Base-by-base conservation (phyloP, 1,140 invertebrate species). In the Coelopa frigida region DNA sequence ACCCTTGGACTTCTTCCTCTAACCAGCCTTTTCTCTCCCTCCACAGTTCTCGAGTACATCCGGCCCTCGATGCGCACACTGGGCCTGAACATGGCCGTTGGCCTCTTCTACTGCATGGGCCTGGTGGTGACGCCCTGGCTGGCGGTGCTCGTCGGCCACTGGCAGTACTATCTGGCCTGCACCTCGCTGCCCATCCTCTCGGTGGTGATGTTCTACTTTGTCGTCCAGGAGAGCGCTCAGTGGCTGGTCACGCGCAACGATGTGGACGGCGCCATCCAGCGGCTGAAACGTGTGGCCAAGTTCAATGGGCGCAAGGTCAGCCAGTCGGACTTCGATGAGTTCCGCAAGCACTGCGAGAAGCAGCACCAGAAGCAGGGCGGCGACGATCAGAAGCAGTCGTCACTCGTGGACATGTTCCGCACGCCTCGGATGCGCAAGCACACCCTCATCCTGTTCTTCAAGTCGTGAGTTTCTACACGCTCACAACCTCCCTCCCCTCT, bases 201-300 rank as follows among this genome's bases (percentile, higher is more conserved):
- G 22, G 64, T 77, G 27, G 56, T 70, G 7, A 50, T 67, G 5
- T 78, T 68, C 55, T 78, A 73, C 50, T 71, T 72, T 47, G 55
- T 74, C 41, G 66, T 81, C 54, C 75, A 80, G 52, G 79, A 82
- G 61, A 80, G 78, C 41, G 78, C 78, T 0, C 73, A 78, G 49
- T 82, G 80, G 80, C 61, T 82, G 24, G 70, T 81, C 11, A 77
- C 77, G 21, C 71, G 76, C 54, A 77, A 77, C 5, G 62, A 73
- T 23, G 64, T 72, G 2, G 72, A 77, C n/a, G 68, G 77, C 21
- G 78, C 79, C 18, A 71, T 77, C 2, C 48, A 66, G 26, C 72
- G 78, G 42, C 73, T 81, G 24, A 57, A 68, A 52, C 68, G 60
- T 24, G 77, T 82, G 26, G 78, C 80, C 3, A 60, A 68, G 50